A percentile compares a stretch with the other conserved stretches of the same genome.
Evolutionary conservation across 2,797 vertebrate species (phyloP).

Genomic region (Clarias laeviceps): DNA sequence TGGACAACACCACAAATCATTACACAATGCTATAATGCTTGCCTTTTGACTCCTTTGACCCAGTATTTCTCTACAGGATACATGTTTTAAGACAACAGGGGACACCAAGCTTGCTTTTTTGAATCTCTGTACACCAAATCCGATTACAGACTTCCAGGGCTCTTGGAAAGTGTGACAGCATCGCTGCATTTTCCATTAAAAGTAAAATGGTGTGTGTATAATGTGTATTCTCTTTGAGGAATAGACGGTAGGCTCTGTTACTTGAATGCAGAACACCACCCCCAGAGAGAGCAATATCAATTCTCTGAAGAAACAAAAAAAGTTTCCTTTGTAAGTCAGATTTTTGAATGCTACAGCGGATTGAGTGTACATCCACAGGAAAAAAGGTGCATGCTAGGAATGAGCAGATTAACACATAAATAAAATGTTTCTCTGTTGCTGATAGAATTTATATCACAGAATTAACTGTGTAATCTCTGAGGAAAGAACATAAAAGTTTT

Average conservation of each 20-base stretch:
- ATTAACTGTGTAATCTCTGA: conserved; percentile 53
- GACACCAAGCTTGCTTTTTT: not conserved
- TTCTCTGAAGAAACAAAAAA: conserved; percentile 3
- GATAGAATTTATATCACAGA: conserved; percentile 54
- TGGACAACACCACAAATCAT: conserved; percentile 39
- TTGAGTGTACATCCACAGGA: not conserved
- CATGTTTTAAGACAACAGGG: conserved; percentile 4
- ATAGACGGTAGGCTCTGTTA: conserved; percentile 19
- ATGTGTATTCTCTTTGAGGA: conserved; percentile 36
- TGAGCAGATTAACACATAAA: conserved; percentile 48
- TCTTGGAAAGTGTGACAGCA: conserved; percentile 41
- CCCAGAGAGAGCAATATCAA: conserved; percentile 43
- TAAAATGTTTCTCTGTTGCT: conserved; percentile 49
- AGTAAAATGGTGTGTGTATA: conserved; percentile 41
- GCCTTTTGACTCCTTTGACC: conserved; percentile 40
- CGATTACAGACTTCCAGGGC: conserved; percentile 30
- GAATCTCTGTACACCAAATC: conserved; percentile 24
- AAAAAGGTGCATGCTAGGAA: conserved; percentile 15
- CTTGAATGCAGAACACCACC: conserved; percentile 44
- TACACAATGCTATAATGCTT: conserved; percentile 21
- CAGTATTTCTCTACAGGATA: conserved; percentile 35
- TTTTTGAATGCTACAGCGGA: conserved; percentile 29
- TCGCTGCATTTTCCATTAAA: conserved; percentile 44
- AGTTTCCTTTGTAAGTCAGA: conserved; percentile 41
- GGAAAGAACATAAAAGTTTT: conserved; percentile 44